These are phyloP conservation scores for Protosalanx chinensis DNA, from an alignment of 2,797 vertebrate genomes.

Conservation along the genomic window DNA sequence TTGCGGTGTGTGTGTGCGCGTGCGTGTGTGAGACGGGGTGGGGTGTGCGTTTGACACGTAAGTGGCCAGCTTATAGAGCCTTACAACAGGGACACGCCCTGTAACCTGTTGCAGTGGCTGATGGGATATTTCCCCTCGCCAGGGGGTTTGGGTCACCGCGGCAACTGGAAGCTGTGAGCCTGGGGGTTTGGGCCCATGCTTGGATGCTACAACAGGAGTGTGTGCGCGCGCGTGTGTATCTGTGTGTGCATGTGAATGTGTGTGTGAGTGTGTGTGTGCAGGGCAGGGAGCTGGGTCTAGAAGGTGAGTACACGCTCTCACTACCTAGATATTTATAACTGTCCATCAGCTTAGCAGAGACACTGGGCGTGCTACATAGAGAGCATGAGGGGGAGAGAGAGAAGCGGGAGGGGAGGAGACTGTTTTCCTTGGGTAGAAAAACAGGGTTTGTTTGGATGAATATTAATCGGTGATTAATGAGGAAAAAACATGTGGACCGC, in stretches of 20 bases:
- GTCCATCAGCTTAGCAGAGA: constrained; percentile 57
- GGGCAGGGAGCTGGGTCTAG: constrained; percentile 23
- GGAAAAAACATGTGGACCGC: constrained; percentile 62
- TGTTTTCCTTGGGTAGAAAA: constrained; percentile 67
- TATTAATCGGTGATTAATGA: constrained; percentile 77
- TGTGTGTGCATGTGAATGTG: constrained; percentile 10
- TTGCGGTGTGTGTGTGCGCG: constrained; percentile 20
- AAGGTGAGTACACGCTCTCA: constrained; percentile 65
- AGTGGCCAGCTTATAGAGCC: constrained; percentile 60
- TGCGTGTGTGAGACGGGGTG: constrained; percentile 40
- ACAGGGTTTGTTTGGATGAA: constrained; percentile 68
- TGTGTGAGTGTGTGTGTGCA: constrained; percentile 16
- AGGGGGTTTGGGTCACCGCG: constrained; percentile 46
- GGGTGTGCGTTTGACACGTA: constrained; percentile 14
- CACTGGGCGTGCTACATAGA: constrained; percentile 32
- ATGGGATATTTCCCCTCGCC: constrained; percentile 57
- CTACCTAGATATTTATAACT: constrained; percentile 57
- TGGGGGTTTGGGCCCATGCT: constrained; percentile 43
- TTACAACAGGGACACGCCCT: constrained; percentile 57
- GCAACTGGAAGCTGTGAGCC: constrained; percentile 39
- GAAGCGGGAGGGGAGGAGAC: constrained; percentile 13
- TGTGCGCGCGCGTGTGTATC: constrained; percentile 24
- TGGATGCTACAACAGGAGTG: constrained; percentile 29
- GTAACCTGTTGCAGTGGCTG: constrained; percentile 44
- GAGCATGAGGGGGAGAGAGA: not conserved